Conservation (phyloP, 2,888 invertebrate genomes). For the Stenchaetothrips biformis region DNA sequence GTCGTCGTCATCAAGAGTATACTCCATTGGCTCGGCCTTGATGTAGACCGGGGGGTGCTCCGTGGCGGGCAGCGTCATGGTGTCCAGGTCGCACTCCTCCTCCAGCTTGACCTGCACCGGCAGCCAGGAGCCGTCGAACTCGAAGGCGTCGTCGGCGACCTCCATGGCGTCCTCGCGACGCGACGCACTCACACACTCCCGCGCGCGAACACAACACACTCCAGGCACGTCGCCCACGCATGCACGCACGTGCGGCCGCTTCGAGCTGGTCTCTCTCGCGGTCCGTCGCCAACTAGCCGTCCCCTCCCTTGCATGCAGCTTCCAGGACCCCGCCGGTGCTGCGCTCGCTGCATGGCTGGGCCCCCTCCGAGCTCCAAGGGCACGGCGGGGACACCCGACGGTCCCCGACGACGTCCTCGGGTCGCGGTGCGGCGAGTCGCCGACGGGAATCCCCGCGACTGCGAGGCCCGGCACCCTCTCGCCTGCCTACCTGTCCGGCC, state of each 20-base stretch:
- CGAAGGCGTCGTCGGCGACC: constrained; percentile 30
- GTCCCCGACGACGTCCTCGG: not conserved
- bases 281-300: not conserved
- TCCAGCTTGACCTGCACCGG: not conserved
- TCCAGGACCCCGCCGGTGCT: not conserved
- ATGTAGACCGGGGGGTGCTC: not conserved
- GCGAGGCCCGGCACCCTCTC: not conserved
- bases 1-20: not conserved
- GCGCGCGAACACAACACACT: too few relatives aligned
- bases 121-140: not conserved
- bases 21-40: not conserved
- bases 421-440: too few relatives aligned
- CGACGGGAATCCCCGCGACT: too few relatives aligned
- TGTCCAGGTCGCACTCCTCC: not conserved
- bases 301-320: not conserved
- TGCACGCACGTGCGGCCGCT: too few relatives aligned
- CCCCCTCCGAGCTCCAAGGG: not conserved
- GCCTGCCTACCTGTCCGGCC: not conserved
- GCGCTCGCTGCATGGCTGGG: not conserved
- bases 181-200: not conserved
- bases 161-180: constrained; percentile 32
- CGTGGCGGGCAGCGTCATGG: not conserved
- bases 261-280: too few relatives aligned
- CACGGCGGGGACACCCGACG: not conserved
- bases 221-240: too few relatives aligned